Percentiles rank a stretch among this genome's conserved stretches.
These are phyloP conservation scores for Uropsilus gracilis DNA, from an alignment of 2,113 vertebrate species.

Conservation along the genomic window DNA sequence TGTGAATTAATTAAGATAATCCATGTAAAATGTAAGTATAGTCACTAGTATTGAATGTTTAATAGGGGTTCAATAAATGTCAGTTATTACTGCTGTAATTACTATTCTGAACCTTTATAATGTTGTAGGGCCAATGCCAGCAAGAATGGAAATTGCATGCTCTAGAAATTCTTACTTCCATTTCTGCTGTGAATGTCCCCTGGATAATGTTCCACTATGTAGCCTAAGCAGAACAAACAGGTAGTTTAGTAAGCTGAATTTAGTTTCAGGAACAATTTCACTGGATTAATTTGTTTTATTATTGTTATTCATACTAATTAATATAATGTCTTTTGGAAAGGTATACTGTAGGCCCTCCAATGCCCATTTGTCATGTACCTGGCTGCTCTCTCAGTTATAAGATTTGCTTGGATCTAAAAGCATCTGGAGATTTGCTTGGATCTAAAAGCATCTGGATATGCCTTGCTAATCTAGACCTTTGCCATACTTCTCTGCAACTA, in stretches of 20 bases:
- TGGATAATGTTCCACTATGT: not conserved
- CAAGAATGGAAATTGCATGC: not conserved
- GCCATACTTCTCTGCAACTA: not conserved
- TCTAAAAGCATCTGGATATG: not conserved
- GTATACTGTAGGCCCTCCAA: not conserved
- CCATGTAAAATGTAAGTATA: not conserved
- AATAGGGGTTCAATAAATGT: not conserved
- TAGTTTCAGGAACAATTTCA: not conserved
- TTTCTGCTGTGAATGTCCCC: not conserved
- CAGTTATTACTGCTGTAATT: not conserved
- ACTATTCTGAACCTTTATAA: constrained; percentile 5
- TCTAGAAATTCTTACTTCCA: not conserved
- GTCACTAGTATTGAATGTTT: not conserved
- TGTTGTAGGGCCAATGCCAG: not conserved
- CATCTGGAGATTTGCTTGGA: not conserved
- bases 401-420: not conserved
- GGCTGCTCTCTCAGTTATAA: not conserved
- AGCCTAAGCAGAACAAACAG: not conserved
- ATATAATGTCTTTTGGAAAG: not conserved
- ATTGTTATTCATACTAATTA: not conserved
- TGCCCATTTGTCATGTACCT: not conserved
- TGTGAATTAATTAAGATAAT: not conserved
- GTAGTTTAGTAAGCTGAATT: not conserved
- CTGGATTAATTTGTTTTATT: not conserved
- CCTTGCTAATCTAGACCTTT: not conserved